Evolutionary conservation across 2,888 invertebrate species (phyloP), one percentile per base, ranked within the genome.

Genomic region (Heterodera filipjevi): DNA sequence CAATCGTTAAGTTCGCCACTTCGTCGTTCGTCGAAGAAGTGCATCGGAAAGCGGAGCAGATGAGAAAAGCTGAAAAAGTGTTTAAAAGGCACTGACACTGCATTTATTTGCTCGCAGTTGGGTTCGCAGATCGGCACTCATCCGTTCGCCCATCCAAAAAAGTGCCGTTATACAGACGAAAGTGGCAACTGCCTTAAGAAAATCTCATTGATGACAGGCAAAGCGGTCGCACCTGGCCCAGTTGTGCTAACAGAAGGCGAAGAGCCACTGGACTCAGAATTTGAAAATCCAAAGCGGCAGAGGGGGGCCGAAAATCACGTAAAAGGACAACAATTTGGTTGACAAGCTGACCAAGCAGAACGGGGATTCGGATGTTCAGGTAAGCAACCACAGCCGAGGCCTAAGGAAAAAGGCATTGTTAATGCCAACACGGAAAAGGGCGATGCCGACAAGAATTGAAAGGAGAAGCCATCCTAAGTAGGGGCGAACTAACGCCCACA

Each of bases 1-100:
- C 95, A 93, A 90, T 95, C 95, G 14, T 96, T 93, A 70, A 97
- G 92, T 90, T 96, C 96, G 0, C 96, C 96, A 0, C 95, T 95
- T 86, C 95, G 93, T 89, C 95, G 94, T n/a, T 75, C 71, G 76
- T 84, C 84, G 64, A 81, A 84, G 66, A 84, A 84, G 32, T 81
- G 72, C 82, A 84, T 84, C 46, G 79, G 81, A 30, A 84, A 81
- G 66, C 83, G 81, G 44, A 84, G 78, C 44, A 84, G 77, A n/a
- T 82, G 81, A 44, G 35, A 77, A 27, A 77, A 77, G 10, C 77
- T 71, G 27, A 16, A 44, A 39, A 30, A 22, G 1, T 71, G 16
- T 16, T 19, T 30, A 66, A 76, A 19, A 10, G 49, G 14, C 5
- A 1, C 71, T n/a, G 12, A 66, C 39, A 53, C 44, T 32, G 3